phyloP scores from a whole-genome alignment of 1,140 invertebrate genomes.

The Anadara kagoshimensis region DNA sequence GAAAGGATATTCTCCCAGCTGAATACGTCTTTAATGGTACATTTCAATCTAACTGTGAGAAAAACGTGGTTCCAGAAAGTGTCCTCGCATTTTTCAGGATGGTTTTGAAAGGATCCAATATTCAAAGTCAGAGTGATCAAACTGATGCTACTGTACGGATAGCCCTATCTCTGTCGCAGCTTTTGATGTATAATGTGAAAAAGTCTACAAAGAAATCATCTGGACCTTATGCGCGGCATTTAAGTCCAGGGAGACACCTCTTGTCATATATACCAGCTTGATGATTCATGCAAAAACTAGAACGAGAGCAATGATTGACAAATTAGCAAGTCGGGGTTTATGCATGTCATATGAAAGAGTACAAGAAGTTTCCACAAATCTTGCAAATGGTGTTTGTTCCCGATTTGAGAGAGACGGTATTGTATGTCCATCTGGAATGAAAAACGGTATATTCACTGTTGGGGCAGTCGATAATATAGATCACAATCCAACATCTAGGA shows the following conservation, averaged over 20 bases:
- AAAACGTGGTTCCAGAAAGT: no score
- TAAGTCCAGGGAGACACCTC: slow-evolving; percentile 33
- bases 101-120: no score
- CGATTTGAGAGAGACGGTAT: slow-evolving; percentile 6
- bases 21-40: no score
- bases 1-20: no score
- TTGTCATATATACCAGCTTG: slow-evolving; percentile 41
- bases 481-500: neutral
- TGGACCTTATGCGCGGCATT: no score
- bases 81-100: no score
- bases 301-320: slow-evolving; percentile 7
- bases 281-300: slow-evolving; percentile 30
- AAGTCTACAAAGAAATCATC: no score
- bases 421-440: neutral
- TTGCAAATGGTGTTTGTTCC: slow-evolving; percentile 16
- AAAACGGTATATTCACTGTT: neutral
- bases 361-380: slow-evolving; percentile 27
- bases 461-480: neutral
- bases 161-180: no score
- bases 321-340: neutral
- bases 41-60: no score
- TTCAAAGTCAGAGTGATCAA: no score
- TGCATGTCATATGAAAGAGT: slow-evolving; percentile 30
- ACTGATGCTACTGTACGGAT: no score
- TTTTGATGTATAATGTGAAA: no score